phyloP scores from a whole-genome alignment of 2,888 invertebrate species.

The Chaetogeoica ovagalla region DNA sequence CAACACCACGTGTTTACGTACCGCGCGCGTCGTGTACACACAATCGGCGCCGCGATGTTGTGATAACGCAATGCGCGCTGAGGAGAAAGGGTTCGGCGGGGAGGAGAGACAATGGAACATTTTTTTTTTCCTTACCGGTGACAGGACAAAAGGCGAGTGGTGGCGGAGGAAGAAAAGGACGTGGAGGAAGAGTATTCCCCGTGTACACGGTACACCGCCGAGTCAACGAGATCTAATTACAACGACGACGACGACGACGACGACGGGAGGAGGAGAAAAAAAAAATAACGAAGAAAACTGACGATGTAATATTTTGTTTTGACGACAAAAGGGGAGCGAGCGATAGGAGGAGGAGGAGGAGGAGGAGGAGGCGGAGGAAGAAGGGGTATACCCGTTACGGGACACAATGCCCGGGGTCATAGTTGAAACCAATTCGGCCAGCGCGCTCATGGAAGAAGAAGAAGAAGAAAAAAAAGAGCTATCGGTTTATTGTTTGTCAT shows the following conservation, averaged over 20 bases:
- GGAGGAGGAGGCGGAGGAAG: neutral
- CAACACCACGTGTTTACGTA: neutral
- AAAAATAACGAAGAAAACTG: constrained; percentile 10
- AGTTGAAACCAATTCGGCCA: constrained; percentile 52
- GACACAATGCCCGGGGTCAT: constrained; percentile 50
- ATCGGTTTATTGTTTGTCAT: constrained; percentile 48
- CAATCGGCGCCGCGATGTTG: constrained; percentile 49
- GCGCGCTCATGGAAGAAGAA: neutral
- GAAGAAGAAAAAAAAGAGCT: constrained; percentile 28
- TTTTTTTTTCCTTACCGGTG: constrained; percentile 41
- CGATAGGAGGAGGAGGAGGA: neutral
- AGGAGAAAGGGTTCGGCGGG: neutral
- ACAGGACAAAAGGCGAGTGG: constrained; percentile 44
- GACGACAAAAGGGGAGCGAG: neutral
- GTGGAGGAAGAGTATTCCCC: constrained; percentile 11
- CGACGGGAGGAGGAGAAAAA: neutral
- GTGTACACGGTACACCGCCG: constrained; percentile 11
- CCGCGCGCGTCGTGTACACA: neutral
- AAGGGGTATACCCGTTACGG: neutral
- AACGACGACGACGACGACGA: constrained; percentile 5
- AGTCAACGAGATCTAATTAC: constrained; percentile 48
- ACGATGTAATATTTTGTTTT: constrained; percentile 48
- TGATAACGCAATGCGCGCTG: constrained; percentile 31
- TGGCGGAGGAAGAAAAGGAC: neutral
- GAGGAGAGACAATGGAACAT: constrained; percentile 42